Conservation (phyloP, 2,888 invertebrate species). For the Athalia circularis region DNA sequence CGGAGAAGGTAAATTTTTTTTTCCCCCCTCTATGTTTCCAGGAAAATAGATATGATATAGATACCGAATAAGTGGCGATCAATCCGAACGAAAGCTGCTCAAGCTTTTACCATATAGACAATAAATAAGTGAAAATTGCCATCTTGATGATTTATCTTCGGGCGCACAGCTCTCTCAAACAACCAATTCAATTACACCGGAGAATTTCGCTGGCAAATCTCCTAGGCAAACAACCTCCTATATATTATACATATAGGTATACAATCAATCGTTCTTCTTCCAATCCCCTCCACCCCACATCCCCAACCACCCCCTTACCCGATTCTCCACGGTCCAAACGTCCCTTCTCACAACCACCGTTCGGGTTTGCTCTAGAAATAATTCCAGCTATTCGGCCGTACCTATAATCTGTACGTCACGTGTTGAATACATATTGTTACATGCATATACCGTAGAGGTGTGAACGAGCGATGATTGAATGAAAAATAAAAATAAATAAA, state of each 20-base stretch:
- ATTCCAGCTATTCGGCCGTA: no score
- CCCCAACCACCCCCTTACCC: neutral
- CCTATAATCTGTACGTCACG: no score
- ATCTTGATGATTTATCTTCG: neutral
- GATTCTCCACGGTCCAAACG: neutral
- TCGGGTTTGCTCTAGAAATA: no score
- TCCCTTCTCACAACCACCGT: no score
- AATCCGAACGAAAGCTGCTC: neutral
- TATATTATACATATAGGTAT: constrained; percentile 5
- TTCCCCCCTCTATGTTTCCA: no score
- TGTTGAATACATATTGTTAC: no score
- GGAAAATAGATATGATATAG: neutral
- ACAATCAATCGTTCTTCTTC: constrained; percentile 20
- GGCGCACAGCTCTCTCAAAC: neutral
- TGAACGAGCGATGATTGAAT: no score
- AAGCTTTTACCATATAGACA: neutral
- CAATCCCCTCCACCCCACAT: neutral
- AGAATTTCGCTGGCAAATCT: constrained; percentile 32
- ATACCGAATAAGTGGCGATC: neutral
- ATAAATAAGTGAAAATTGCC: constrained; percentile 29
- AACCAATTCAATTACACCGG: constrained; percentile 31
- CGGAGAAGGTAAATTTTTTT: no score
- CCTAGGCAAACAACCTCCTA: constrained; percentile 23
- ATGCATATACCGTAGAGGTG: no score
- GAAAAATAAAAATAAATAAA: no score